Evolutionary conservation across 2,888 invertebrate genomes (phyloP).

Genomic region (Apodemia zela): DNA sequence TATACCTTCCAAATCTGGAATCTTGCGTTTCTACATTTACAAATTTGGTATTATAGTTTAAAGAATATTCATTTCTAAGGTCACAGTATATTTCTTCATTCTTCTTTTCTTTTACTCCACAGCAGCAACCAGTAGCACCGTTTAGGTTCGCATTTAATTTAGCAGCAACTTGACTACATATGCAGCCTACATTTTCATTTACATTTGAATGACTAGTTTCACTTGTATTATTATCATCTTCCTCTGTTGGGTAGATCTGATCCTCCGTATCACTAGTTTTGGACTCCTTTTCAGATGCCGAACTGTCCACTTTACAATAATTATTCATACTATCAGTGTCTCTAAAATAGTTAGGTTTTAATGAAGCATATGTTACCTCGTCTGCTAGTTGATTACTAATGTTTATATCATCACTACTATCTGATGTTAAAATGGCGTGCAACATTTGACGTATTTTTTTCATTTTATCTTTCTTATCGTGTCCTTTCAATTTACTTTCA

Average conservation of each 20-base stretch:
- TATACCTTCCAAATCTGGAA: slow-evolving; percentile 38
- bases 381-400: slow-evolving; percentile 40
- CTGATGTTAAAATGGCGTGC: slow-evolving; percentile 50
- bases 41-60: slow-evolving; percentile 37
- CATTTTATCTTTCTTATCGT: slow-evolving; percentile 39
- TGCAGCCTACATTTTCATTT: slow-evolving; percentile 35
- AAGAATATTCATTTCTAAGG: slow-evolving; percentile 39
- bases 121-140: slow-evolving; percentile 42
- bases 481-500: slow-evolving; percentile 37
- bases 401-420: slow-evolving; percentile 45
- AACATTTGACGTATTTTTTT: slow-evolving; percentile 39
- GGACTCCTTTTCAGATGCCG: slow-evolving; percentile 24
- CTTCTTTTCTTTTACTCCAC: slow-evolving; percentile 33
- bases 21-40: slow-evolving; percentile 49
- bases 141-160: slow-evolving; percentile 42
- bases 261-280: slow-evolving; percentile 24
- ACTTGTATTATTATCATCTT: slow-evolving; percentile 21
- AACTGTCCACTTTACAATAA: slow-evolving; percentile 42
- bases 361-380: slow-evolving; percentile 44
- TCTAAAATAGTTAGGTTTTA: slow-evolving; percentile 44
- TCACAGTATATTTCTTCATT: slow-evolving; percentile 47
- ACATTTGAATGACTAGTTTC: slow-evolving; percentile 29
- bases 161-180: slow-evolving; percentile 49
- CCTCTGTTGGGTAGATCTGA: slow-evolving; percentile 39
- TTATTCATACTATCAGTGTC: slow-evolving; percentile 50